Base-by-base conservation (phyloP, 2,797 vertebrate species). In the Dipus sagitta region DNA sequence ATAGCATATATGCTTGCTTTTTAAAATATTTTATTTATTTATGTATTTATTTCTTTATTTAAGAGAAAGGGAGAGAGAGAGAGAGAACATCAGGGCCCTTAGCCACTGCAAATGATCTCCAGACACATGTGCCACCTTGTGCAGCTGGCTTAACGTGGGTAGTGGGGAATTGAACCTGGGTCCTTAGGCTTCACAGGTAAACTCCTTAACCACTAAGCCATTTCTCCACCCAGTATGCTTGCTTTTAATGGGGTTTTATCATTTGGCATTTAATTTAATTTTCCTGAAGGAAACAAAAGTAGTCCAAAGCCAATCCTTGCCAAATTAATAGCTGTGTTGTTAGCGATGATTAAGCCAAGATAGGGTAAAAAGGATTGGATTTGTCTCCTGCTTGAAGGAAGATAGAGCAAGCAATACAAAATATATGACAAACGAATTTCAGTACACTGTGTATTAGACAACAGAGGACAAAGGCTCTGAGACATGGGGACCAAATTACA, bases 261-360 rank as follows among this genome's bases (percentile, higher is more conserved):
- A 52, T 71, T 92, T 84, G 70, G 14, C 38, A 23, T 32, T 86
- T 77, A 34, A 58, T 54, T 47, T 85, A 6, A 84, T 58, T 88
- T 86, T 90, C 58, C 78, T 78, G 90, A 91, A 92, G 80, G 64
- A 82, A 47, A 34, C 42, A 74, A 42, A 78, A 28, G 24, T 67
- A 47, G 77, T 30, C 65, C 32, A 65, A n/a, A 70, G 42, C 62
- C 74, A 76, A 5, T 13, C 28, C 12, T 83, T 28, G 58, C 34
- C 32, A 82, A 68, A 60, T 30, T 67, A 21, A 58, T 72, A 79
- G 30, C 42, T 17, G n/a, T 7, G 5, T 42, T 86, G 58, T 47
- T 60, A 38, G 60, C 21, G 68, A 78, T 42, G 20, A 71, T 88
- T 64, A 28, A 88, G 64, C n/a, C 72, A 54, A 88, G 62, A 58